Evolutionary conservation across 2,113 vertebrate genomes (phyloP).

Genomic region (Polypterus senegalus): DNA sequence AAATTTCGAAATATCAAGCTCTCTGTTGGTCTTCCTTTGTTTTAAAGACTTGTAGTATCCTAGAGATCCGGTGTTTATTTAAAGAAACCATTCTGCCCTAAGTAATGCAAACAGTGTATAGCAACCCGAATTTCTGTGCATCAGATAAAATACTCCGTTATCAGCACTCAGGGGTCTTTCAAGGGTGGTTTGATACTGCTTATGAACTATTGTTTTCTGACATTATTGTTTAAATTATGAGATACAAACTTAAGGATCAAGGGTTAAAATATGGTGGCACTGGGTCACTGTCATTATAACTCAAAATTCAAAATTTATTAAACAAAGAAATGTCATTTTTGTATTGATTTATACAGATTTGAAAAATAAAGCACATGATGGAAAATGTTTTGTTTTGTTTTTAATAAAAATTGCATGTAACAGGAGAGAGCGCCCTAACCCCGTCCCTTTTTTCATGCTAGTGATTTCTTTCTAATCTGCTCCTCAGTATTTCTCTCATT

Average conservation of each 20-base stretch:
- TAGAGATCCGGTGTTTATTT: too few relatives aligned
- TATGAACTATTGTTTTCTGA: slow-evolving; percentile 36
- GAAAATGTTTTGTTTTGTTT: slow-evolving; percentile 24
- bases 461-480: too few relatives aligned
- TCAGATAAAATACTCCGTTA: slow-evolving; percentile 18
- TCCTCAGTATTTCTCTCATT: too few relatives aligned
- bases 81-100: too few relatives aligned
- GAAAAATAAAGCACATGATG: slow-evolving; percentile 48
- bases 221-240: slow-evolving; percentile 31
- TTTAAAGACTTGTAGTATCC: too few relatives aligned
- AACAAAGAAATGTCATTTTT: slow-evolving; percentile 46
- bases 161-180: slow-evolving; percentile 43
- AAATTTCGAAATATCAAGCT: too few relatives aligned
- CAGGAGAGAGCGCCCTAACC: too few relatives aligned
- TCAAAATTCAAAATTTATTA: slow-evolving; percentile 47
- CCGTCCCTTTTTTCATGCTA: too few relatives aligned
- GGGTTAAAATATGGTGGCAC: slow-evolving; percentile 41
- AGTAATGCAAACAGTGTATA: too few relatives aligned
- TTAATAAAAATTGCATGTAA: too few relatives aligned
- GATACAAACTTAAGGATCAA: slow-evolving; percentile 39
- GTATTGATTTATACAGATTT: slow-evolving; percentile 51
- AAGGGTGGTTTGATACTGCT: slow-evolving; percentile 36
- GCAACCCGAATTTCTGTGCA: too few relatives aligned
- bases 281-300: slow-evolving; percentile 43
- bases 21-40: too few relatives aligned